Base-by-base conservation (phyloP, 2,113 vertebrate genomes). In the Xiphophorus hellerii region DNA sequence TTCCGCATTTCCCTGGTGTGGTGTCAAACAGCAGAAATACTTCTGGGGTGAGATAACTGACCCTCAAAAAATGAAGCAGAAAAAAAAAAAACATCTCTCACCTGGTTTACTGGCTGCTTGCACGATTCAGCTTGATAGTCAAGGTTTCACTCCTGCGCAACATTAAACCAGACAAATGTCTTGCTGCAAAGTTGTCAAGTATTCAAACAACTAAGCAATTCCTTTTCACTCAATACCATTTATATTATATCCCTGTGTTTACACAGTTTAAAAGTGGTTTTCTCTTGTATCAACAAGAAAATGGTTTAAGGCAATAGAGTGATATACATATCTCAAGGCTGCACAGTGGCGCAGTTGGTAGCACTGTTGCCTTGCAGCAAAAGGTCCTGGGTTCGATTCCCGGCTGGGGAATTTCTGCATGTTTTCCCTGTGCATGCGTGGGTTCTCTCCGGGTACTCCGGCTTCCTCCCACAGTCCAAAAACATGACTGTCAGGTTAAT, bases 1-100 rank as follows among this genome's bases (percentile, higher is more conserved):
- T 33, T 79, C 66, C 5, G 1, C 63, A 17, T 77, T 73, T 64
- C 61, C 74, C 62, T 35, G 54, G 44, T 44, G 71, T 15, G 74
- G 61, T 58, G 63, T 73, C 35, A 66, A 58, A 76, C 51, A 29
- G 29, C 31, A 64, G 31, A 42, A 39, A 64, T 30, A 29, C 48
- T 44, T 37, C 25, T 22, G 20, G 27, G 42, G 44, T 69, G 28
- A 80, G 14, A 54, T 51, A 58, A 44, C 13, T 68, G 60, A 79
- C 54, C 65, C 37, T 51, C 25, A 63, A 29, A 1, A 77, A 33
- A 28, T 60, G 30, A 35, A 25, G 4, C 10, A 11, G 0, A n/a
- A 73, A 5, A 54, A 20, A 35, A 9, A 62, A 22, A n/a, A 7
- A 72, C 33, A 54, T 39, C 14, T 30, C 8, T 29, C 5, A 0